Conservation (phyloP, 2,888 invertebrate genomes). For the Ophion obscuratus region DNA sequence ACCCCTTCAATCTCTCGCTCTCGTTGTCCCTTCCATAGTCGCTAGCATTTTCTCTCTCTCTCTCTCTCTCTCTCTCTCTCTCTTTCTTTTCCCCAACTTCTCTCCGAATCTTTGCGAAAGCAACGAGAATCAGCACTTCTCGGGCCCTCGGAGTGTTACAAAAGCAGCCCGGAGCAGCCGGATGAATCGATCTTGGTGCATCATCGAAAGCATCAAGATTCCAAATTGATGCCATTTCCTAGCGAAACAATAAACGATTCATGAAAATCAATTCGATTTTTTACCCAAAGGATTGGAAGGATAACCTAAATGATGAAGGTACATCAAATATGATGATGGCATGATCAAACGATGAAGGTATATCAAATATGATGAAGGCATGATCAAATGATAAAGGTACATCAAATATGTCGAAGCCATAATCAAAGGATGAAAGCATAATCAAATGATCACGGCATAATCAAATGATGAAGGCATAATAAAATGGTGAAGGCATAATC, state of each 20-base stretch:
- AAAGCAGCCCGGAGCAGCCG: slow-evolving; percentile 14
- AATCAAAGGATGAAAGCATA: too few relatives aligned
- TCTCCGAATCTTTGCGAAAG: slow-evolving; percentile 57
- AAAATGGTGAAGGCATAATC: too few relatives aligned
- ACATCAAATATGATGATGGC: too few relatives aligned
- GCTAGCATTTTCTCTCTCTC: slow-evolving; percentile 35
- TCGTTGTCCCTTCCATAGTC: slow-evolving; percentile 65
- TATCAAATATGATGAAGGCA: too few relatives aligned
- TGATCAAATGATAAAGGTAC: too few relatives aligned
- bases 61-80: slow-evolving; percentile 39
- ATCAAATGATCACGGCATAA: too few relatives aligned
- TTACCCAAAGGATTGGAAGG: too few relatives aligned
- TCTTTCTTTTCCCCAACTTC: slow-evolving; percentile 31
- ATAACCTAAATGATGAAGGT: too few relatives aligned
- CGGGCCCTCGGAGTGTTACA: slow-evolving; percentile 21
- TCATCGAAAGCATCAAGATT: not conserved
- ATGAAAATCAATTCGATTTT: not conserved
- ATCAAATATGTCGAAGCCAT: too few relatives aligned
- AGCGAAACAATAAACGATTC: too few relatives aligned
- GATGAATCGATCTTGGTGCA: not conserved
- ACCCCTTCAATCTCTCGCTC: slow-evolving; percentile 72
- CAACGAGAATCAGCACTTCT: slow-evolving; percentile 23
- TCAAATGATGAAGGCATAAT: too few relatives aligned
- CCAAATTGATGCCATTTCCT: not conserved
- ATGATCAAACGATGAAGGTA: too few relatives aligned